Base-by-base conservation (phyloP, 2,113 vertebrate species). In the Pagrus major region DNA sequence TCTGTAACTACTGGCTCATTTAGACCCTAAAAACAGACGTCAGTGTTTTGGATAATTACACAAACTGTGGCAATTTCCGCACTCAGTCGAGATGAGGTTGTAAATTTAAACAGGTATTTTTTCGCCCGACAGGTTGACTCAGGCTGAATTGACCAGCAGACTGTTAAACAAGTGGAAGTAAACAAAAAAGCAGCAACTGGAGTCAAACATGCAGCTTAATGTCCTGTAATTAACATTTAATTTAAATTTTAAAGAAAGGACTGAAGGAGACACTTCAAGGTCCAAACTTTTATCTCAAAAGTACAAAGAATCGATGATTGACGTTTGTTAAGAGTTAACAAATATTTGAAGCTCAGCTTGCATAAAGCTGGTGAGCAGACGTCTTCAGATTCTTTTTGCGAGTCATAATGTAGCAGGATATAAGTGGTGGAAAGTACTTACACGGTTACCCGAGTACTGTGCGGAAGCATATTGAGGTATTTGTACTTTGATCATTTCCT, bases 31-130 rank as follows among this genome's bases (percentile, higher is more conserved):
- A 86, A 78, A 78, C 64, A 70, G 6, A 31, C 76, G 15, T 49
- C 27, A 35, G 9, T 84, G 71, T 86, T 83, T 65, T 78, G 88
- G 61, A 86, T 87, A 87, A 90, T 90, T 79, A 78, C 81, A 82
- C 52, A 85, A 79, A 80, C 76, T 35, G 37, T 9, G 69, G 35
- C 77, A 80, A 83, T 87, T 89, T 84, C 12, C 42, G 61, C 67
- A 21, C 58, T 41, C 49, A 65, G 58, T 4, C 29, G 20, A 39
- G 49, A 74, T 6, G 71, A 78, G 72, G 61, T 5, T 65, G 20
- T 71, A 61, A 69, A 86, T 87, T 77, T 75, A 5, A 81, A 80
- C 35, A 29, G 31, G 72, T n/a, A 18, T n/a, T n/a, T 46, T 83
- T 66, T 41, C 41, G 67, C 29, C 78, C 73, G 65, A 65, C 77